Conservation (phyloP, 2,888 invertebrate genomes). For the Microplitis manilae region DNA sequence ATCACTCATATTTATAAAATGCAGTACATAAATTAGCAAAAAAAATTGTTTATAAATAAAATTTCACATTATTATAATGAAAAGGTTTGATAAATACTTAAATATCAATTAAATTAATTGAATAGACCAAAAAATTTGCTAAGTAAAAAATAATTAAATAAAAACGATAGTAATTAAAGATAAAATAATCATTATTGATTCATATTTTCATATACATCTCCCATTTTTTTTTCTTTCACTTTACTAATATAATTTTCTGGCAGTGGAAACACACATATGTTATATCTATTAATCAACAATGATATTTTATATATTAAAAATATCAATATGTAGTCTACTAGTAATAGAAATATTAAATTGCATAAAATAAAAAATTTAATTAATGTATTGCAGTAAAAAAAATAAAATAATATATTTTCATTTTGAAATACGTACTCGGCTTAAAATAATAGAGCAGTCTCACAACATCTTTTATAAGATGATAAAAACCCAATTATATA, state of each 20-base stretch:
- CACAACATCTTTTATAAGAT: conserved; percentile 31
- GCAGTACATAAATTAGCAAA: conserved; percentile 13
- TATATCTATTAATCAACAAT: neutral
- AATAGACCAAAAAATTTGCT: neutral
- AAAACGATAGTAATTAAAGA: neutral
- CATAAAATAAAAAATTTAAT: conserved; percentile 11
- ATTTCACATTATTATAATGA: neutral
- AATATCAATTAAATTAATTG: neutral
- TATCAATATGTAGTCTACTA: conserved; percentile 7
- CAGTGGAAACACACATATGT: neutral
- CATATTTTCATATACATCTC: neutral
- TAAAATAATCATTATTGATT: conserved; percentile 5
- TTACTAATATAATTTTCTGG: neutral
- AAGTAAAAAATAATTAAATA: conserved; percentile 3
- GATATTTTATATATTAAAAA: neutral
- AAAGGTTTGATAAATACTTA: neutral
- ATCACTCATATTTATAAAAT: neutral
- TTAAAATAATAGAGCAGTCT: conserved; percentile 39
- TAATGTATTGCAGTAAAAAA: conserved; percentile 23
- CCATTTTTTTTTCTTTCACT: conserved; percentile 23
- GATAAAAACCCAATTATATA: conserved; percentile 35
- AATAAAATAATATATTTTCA: conserved; percentile 15
- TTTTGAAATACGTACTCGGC: conserved; percentile 27
- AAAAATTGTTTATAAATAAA: neutral
- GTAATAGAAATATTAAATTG: conserved; percentile 15